Conservation (phyloP, 2,888 invertebrate species). For the Pseudococcus viburni region DNA sequence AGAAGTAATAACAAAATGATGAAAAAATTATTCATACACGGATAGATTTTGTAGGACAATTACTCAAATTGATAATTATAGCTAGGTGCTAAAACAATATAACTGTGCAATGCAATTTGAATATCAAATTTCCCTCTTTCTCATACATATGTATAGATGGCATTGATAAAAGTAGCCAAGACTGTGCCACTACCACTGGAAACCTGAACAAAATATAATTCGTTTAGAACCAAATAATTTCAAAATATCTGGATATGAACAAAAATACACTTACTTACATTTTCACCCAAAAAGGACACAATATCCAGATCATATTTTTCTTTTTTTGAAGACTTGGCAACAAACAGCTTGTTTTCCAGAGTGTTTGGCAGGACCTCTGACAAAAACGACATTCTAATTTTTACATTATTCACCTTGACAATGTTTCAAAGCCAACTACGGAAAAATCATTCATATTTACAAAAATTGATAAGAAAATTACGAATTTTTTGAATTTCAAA, state of each 20-base stretch:
- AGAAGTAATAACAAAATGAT: too few relatives aligned
- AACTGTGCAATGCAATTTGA: too few relatives aligned
- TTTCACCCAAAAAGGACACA: constrained; percentile 98
- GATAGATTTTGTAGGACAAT: too few relatives aligned
- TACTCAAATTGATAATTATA: too few relatives aligned
- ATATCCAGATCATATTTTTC: constrained; percentile 99
- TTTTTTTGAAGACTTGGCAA: constrained; percentile 97
- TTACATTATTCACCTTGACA: constrained; percentile 99
- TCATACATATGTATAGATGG: constrained; percentile 98
- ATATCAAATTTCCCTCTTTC: constrained; percentile 88
- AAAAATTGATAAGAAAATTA: background rate
- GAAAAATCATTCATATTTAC: constrained; percentile 65
- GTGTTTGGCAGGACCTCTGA: constrained; percentile 93
- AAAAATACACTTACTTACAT: constrained; percentile 73
- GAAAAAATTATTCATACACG: too few relatives aligned
- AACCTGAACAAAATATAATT: constrained; percentile 71
- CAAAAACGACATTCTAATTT: constrained; percentile 99
- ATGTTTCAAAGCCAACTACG: constrained; percentile 91
- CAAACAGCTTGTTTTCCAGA: constrained; percentile 92
- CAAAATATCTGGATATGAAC: background rate
- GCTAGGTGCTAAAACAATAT: too few relatives aligned
- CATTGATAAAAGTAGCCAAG: constrained; percentile 90
- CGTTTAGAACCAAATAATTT: background rate
- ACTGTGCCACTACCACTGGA: constrained; percentile 91
- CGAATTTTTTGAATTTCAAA: background rate